Conservation (phyloP, 2,888 invertebrate species). For the Lasioglossum pauxillum region DNA sequence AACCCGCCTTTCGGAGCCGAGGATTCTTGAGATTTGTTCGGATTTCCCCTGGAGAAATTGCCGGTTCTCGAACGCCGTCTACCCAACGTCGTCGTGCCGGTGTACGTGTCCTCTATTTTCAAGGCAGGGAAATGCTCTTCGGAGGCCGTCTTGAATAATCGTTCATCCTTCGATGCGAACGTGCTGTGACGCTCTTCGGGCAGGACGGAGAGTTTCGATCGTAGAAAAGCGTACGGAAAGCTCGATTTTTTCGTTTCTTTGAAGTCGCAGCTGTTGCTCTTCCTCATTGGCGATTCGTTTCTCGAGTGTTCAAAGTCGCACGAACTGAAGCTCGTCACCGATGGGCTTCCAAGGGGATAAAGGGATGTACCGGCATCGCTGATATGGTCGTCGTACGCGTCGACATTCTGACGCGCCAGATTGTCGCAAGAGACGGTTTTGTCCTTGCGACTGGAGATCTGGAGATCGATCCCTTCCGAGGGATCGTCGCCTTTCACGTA, state of each 20-base stretch:
- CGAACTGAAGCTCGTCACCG: conserved; percentile 71
- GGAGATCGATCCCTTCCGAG: conserved; percentile 90
- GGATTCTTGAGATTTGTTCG: conserved; percentile 66
- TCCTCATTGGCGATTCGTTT: conserved; percentile 75
- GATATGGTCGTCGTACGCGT: conserved; percentile 66
- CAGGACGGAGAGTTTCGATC: conserved; percentile 91
- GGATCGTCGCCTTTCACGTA: conserved; percentile 93
- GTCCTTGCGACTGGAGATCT: conserved; percentile 81
- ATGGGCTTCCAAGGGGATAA: conserved; percentile 45
- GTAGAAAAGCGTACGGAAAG: conserved; percentile 91
- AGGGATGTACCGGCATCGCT: conserved; percentile 25
- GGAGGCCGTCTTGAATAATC: conserved; percentile 87
- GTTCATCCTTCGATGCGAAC: conserved; percentile 81
- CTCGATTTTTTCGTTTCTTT: conserved; percentile 87
- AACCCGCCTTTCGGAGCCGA: conserved; percentile 66
- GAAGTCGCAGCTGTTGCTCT: conserved; percentile 82
- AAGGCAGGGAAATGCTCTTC: conserved; percentile 86
- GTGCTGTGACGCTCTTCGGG: conserved; percentile 88
- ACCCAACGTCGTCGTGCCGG: conserved; percentile 82
- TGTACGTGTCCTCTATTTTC: conserved; percentile 79
- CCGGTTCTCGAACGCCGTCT: conserved; percentile 75
- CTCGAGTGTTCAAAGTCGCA: conserved; percentile 76
- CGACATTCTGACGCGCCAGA: conserved; percentile 73
- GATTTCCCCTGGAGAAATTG: conserved; percentile 36
- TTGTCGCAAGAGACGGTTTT: conserved; percentile 83